A percentile compares a stretch with the other conserved stretches of the same genome.
Conservation (phyloP, 2,797 vertebrate species). For the Oreochromis mossambicus region DNA sequence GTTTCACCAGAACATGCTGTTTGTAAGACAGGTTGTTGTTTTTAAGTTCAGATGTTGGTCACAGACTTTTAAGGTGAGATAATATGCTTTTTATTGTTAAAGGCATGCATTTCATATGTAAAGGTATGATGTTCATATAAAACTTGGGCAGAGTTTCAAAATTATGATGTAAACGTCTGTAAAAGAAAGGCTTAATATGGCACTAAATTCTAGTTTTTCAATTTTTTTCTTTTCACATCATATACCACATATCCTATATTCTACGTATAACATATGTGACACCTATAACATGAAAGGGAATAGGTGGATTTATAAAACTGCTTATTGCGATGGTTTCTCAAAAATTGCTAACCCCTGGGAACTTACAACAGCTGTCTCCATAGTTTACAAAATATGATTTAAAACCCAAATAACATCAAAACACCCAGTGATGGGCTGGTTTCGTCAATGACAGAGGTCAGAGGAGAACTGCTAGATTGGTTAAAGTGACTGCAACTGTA, state of each 20-base stretch:
- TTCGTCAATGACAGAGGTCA: background rate
- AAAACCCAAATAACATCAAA: background rate
- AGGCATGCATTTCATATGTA: background rate
- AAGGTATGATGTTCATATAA: background rate
- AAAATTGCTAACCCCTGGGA: background rate
- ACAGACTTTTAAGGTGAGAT: background rate
- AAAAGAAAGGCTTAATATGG: background rate
- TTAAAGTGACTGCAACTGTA: background rate
- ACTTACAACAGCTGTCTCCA: background rate
- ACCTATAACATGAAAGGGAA: background rate
- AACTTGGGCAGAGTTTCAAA: background rate
- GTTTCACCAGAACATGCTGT: constrained; percentile 3
- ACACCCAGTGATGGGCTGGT: background rate
- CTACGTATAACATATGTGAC: background rate
- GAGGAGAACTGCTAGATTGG: background rate
- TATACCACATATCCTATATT: background rate
- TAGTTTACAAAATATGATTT: background rate
- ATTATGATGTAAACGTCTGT: background rate
- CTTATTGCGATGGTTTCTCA: background rate
- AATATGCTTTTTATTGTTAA: background rate
- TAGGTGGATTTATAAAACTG: background rate
- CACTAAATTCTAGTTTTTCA: background rate
- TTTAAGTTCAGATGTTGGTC: background rate
- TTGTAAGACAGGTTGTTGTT: background rate
- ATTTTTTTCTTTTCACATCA: background rate